Percentiles rank a stretch among this genome's conserved stretches.
These are phyloP conservation scores for Ctenopoma kingsleyae DNA, from an alignment of 2,797 vertebrate genomes.

Conservation along the genomic window DNA sequence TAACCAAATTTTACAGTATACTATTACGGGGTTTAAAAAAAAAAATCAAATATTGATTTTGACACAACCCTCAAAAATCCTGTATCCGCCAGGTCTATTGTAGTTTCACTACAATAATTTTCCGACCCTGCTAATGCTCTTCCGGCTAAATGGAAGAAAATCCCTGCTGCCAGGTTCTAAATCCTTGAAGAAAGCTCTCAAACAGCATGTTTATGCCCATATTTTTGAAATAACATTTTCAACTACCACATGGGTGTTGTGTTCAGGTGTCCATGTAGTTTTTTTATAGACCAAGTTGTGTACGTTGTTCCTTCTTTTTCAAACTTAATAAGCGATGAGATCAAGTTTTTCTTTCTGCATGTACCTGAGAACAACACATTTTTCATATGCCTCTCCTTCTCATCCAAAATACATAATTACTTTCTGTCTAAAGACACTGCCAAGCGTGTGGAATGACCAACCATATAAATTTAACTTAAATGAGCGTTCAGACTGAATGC, in stretches of 20 bases:
- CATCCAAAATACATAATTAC: neutral
- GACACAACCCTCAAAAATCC: too few species aligned
- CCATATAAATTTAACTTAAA: conserved; percentile 20
- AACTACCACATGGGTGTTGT: neutral
- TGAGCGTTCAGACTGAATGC: conserved; percentile 33
- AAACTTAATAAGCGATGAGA: neutral
- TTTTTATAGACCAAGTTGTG: neutral
- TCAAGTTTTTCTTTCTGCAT: neutral
- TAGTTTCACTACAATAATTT: neutral
- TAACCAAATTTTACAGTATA: too few species aligned
- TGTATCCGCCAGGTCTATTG: too few species aligned
- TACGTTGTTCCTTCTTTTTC: neutral
- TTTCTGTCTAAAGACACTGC: conserved; percentile 14
- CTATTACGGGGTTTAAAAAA: too few species aligned
- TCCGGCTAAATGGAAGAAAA: conserved; percentile 6
- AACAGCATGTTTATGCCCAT: neutral
- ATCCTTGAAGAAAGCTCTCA: neutral
- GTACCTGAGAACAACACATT: neutral
- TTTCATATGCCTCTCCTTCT: neutral
- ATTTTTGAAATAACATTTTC: neutral
- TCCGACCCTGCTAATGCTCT: neutral
- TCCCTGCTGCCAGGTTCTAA: neutral
- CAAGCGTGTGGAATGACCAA: conserved; percentile 22
- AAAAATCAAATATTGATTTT: too few species aligned
- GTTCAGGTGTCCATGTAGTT: neutral